Conservation (phyloP, 2,797 vertebrate species). For the Chelonia mydas region DNA sequence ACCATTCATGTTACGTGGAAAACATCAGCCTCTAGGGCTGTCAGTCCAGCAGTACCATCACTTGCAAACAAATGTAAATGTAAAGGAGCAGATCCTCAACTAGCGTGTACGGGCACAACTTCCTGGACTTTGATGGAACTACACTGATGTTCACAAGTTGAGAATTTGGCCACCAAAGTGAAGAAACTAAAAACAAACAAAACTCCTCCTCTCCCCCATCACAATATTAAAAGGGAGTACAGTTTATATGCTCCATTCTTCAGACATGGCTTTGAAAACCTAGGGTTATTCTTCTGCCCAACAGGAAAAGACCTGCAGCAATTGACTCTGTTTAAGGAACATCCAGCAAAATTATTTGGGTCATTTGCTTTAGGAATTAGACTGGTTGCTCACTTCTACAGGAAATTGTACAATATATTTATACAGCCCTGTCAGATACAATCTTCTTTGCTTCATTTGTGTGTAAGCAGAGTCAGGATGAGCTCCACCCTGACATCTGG, state of each 20-base stretch:
- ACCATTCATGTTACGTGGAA: neutral
- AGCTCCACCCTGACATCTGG: no score
- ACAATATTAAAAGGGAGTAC: neutral
- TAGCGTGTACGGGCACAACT: neutral
- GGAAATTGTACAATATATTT: constrained; percentile 8
- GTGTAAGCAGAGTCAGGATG: no score
- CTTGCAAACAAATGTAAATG: neutral
- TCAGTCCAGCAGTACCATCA: neutral
- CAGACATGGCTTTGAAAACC: neutral
- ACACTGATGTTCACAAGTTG: neutral
- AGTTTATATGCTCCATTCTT: neutral
- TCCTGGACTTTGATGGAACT: neutral
- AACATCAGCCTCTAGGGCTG: neutral
- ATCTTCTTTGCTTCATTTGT: neutral
- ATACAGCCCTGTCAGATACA: neutral
- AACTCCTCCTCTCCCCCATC: neutral
- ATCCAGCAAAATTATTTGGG: neutral
- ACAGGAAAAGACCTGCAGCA: neutral
- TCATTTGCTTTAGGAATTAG: neutral
- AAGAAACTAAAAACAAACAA: neutral
- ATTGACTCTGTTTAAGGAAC: neutral
- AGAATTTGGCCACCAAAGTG: neutral
- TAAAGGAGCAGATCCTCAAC: neutral
- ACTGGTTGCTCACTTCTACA: neutral
- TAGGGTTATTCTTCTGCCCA: neutral